phyloP scores from a whole-genome alignment of 2,888 invertebrate species.

The Desoria tigrina region DNA sequence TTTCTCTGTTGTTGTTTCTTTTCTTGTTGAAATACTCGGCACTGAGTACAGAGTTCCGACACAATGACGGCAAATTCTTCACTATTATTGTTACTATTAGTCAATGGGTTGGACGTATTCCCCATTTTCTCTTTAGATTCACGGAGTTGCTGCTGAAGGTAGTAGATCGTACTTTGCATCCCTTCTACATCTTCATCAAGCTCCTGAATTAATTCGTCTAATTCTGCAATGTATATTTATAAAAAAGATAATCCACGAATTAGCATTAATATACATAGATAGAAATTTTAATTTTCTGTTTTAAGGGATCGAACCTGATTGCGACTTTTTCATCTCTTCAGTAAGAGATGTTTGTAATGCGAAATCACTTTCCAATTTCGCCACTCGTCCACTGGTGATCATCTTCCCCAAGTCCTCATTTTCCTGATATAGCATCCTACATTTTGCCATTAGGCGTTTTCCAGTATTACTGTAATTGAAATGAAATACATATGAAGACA shows the following conservation, averaged over 20 bases:
- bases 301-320: slow-evolving; percentile 71
- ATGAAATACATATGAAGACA: neutral
- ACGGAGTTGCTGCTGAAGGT: slow-evolving; percentile 87
- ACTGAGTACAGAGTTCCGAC: slow-evolving; percentile 46
- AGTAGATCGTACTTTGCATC: slow-evolving; percentile 95
- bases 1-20: slow-evolving; percentile 28
- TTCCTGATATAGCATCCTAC: slow-evolving; percentile 89
- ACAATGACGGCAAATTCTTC: slow-evolving; percentile 19
- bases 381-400: slow-evolving; percentile 90
- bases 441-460: slow-evolving; percentile 96
- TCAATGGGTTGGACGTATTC: neutral
- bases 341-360: slow-evolving; percentile 92
- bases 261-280: neutral
- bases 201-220: slow-evolving; percentile 93
- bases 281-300: neutral
- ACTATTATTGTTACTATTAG: neutral
- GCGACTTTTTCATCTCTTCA: slow-evolving; percentile 94
- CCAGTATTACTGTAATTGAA: slow-evolving; percentile 76
- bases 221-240: slow-evolving; percentile 71
- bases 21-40: slow-evolving; percentile 41
- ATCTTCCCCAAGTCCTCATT: slow-evolving; percentile 96
- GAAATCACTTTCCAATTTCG: slow-evolving; percentile 92
- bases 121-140: slow-evolving; percentile 66
- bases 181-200: slow-evolving; percentile 97
- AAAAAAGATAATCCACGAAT: slow-evolving; percentile 1